These are phyloP conservation scores for Lasioglossum lativentre DNA, from an alignment of 2,888 invertebrate species.

Conservation along the genomic window DNA sequence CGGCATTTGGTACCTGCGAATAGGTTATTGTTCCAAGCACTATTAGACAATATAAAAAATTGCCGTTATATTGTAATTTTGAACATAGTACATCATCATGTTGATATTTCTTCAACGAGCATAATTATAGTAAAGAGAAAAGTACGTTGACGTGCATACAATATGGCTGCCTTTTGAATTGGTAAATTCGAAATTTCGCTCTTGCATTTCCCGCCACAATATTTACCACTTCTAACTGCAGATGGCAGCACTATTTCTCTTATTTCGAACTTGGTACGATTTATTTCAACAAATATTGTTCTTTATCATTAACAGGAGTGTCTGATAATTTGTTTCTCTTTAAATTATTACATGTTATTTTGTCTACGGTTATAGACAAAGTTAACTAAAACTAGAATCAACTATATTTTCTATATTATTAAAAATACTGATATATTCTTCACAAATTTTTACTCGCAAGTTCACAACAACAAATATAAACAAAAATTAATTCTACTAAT, in stretches of 20 bases:
- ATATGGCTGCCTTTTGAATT: too few relatives aligned
- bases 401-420: not conserved
- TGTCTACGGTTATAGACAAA: not conserved
- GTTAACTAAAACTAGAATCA: not conserved
- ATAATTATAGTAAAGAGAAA: not conserved
- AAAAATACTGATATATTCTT: not conserved
- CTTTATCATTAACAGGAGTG: too few relatives aligned
- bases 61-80: too few relatives aligned
- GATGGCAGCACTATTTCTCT: conserved; percentile 22
- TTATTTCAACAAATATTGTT: not conserved
- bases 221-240: not conserved
- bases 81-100: not conserved
- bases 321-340: not conserved
- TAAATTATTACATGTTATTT: not conserved
- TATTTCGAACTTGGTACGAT: not conserved
- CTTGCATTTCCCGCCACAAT: not conserved
- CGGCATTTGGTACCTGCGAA: not conserved
- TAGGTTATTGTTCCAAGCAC: not conserved
- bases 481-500: not conserved
- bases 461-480: not conserved
- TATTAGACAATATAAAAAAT: not conserved
- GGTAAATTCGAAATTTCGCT: too few relatives aligned
- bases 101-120: not conserved
- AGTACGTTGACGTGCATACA: too few relatives aligned
- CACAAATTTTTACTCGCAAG: not conserved